These are phyloP conservation scores for Maniola jurtina DNA, from an alignment of 1,140 invertebrate genomes.

Conservation along the genomic window DNA sequence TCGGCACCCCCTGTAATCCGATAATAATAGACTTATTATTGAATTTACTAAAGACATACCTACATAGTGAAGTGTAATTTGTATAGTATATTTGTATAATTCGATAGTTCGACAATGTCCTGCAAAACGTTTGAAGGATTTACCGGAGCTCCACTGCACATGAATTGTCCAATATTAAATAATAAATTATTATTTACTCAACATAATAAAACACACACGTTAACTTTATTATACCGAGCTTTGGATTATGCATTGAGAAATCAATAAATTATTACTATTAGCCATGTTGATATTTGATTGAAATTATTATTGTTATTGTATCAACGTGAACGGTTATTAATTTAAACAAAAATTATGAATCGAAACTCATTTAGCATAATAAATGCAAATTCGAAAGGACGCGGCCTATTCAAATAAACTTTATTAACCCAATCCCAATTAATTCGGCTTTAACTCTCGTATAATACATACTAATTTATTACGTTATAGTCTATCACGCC, in stretches of 20 bases:
- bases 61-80: no score
- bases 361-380: conserved; percentile 15
- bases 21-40: no score
- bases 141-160: no score
- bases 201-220: background rate
- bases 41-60: no score
- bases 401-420: conserved; percentile 4
- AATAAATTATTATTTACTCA: no score
- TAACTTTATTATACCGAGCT: background rate
- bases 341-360: conserved; percentile 3
- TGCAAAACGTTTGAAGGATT: no score
- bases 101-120: no score
- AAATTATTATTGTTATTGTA: conserved; percentile 13
- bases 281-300: background rate
- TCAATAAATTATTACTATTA: conserved; percentile 6
- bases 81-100: no score
- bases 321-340: conserved; percentile 8
- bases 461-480: conserved; percentile 16
- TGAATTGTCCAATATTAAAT: no score
- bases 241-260: background rate
- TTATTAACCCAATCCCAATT: conserved; percentile 16
- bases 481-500: conserved; percentile 9
- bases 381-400: conserved; percentile 14
- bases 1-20: no score
- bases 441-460: conserved; percentile 7